phyloP scores from a whole-genome alignment of 2,797 vertebrate genomes.

The Rhabdomys pumilio region DNA sequence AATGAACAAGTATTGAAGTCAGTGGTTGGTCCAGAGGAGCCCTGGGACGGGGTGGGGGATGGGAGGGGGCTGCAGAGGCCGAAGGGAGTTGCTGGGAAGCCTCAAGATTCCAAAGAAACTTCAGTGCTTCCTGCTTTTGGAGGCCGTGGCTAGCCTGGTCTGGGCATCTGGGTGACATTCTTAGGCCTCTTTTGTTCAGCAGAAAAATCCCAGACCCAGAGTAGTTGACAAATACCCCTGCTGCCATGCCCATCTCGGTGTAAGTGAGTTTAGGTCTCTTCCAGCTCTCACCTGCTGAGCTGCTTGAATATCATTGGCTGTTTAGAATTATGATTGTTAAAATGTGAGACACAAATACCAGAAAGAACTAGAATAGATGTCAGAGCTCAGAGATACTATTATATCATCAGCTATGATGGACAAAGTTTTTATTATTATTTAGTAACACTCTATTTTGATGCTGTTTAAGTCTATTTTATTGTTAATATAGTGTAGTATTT shows the following conservation, averaged over 20 bases:
- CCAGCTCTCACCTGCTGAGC: not conserved
- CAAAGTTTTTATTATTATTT: not conserved
- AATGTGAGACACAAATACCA: not conserved
- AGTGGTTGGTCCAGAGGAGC: not conserved
- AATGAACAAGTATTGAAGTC: not conserved
- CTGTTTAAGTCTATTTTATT: conserved; percentile 8
- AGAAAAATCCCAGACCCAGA: not conserved
- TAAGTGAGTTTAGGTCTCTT: not conserved
- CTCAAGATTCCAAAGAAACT: not conserved
- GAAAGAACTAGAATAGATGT: not conserved
- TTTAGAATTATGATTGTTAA: not conserved
- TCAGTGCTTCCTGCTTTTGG: not conserved
- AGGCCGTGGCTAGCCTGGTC: fast-evolving
- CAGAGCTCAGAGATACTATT: conserved; percentile 24
- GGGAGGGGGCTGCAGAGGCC: no score
- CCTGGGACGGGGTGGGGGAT: no score
- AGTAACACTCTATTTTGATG: not conserved
- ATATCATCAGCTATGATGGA: not conserved
- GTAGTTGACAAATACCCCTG: not conserved
- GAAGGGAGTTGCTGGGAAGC: not conserved
- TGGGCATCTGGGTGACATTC: not conserved
- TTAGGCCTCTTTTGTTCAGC: not conserved
- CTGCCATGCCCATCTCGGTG: not conserved
- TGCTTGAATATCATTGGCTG: not conserved
- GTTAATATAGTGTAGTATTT: conserved; percentile 4